Percentiles rank a stretch among this genome's conserved stretches.
These are phyloP conservation scores for Agrochola circellaris DNA, from an alignment of 2,888 invertebrate species.

Conservation along the genomic window DNA sequence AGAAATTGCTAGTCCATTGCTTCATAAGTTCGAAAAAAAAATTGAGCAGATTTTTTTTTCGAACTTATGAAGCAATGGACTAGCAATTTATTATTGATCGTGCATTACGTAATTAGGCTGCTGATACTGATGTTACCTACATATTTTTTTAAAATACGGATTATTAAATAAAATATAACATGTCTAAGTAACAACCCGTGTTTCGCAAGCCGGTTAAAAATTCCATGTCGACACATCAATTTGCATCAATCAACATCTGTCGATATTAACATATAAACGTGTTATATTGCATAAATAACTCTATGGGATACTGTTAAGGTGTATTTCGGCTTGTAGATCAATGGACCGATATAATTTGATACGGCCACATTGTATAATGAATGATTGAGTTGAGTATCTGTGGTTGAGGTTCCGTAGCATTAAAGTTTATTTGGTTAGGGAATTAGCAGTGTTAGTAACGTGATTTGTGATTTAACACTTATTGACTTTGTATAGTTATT, in stretches of 20 bases:
- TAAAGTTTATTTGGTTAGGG: conserved; percentile 33
- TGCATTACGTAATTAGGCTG: too few species aligned
- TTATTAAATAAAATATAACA: conserved; percentile 45
- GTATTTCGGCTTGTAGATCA: not conserved
- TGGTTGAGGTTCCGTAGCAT: conserved; percentile 50
- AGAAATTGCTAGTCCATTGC: too few species aligned
- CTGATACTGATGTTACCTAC: conserved; percentile 23
- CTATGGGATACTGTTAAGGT: not conserved
- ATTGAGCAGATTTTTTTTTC: too few species aligned
- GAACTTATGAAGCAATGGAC: too few species aligned
- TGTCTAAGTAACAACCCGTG: conserved; percentile 50
- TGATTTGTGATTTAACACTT: conserved; percentile 12
- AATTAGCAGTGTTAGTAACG: conserved; percentile 23
- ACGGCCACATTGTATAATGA: conserved; percentile 40
- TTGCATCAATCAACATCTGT: conserved; percentile 65
- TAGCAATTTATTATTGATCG: too few species aligned
- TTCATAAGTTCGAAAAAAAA: too few species aligned
- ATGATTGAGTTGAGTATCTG: conserved; percentile 39
- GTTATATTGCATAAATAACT: conserved; percentile 16
- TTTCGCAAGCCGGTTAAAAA: conserved; percentile 63
- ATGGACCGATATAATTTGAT: conserved; percentile 43
- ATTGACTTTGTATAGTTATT: not conserved
- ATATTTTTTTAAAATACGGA: conserved; percentile 27
- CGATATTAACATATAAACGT: conserved; percentile 48
- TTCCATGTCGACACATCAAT: conserved; percentile 65